Conservation (phyloP, 2,797 vertebrate genomes). For the Carapus acus region DNA sequence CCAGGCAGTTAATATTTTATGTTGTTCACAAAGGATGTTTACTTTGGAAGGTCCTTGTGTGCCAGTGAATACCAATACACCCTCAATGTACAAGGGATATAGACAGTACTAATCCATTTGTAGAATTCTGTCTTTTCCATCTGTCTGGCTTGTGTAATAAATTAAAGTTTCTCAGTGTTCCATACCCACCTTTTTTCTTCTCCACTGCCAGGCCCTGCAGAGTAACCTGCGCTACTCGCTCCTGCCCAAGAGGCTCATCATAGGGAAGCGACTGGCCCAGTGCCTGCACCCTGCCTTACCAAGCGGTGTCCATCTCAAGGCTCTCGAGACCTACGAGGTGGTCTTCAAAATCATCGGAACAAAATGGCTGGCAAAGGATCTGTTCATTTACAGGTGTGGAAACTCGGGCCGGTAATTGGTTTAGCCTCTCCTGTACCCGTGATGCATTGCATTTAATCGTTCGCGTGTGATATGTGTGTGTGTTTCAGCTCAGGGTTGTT, state of each 20-base stretch:
- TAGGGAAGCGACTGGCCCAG: constrained; percentile 93
- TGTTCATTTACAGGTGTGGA: constrained; percentile 93
- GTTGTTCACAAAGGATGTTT: constrained; percentile 30
- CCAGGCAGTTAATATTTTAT: constrained; percentile 15
- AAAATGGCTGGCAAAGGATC: constrained; percentile 95
- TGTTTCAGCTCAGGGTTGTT: constrained; percentile 86
- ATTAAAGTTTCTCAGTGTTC: no score
- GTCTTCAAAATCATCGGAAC: constrained; percentile 98
- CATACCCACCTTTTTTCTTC: no score
- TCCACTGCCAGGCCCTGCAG: constrained; percentile 94
- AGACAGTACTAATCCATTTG: neutral
- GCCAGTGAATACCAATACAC: neutral
- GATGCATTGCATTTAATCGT: neutral
- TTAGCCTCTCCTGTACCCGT: neutral
- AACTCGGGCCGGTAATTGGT: neutral
- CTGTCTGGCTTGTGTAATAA: no score
- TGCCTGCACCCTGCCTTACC: constrained; percentile 95
- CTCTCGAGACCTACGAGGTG: constrained; percentile 96
- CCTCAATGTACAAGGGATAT: neutral
- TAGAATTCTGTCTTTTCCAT: neutral
- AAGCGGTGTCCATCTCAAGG: constrained; percentile 95
- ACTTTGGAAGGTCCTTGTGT: constrained; percentile 34
- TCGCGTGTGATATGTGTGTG: constrained; percentile 17
- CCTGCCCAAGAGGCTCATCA: constrained; percentile 85
- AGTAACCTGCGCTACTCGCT: constrained; percentile 94